Evolutionary conservation across 2,888 invertebrate species (phyloP).

Genomic region (Orthosia incerta): DNA sequence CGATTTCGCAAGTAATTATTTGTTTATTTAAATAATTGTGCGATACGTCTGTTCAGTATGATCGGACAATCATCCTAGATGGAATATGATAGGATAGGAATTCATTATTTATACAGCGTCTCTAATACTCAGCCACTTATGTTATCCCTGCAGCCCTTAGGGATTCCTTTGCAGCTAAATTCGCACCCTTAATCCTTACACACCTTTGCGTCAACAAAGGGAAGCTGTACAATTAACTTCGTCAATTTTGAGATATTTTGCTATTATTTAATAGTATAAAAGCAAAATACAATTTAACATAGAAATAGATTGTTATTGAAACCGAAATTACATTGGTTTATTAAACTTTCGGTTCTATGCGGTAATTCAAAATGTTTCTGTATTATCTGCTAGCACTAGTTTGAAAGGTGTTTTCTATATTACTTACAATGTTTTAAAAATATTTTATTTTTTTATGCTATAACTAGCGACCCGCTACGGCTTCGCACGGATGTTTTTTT

Average conservation of each 20-base stretch:
- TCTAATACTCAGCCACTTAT: background rate
- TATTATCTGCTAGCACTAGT: background rate
- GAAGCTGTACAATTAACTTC: slow-evolving; percentile 1
- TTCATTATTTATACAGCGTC: slow-evolving; percentile 5
- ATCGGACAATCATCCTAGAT: too few relatives aligned
- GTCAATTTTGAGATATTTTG: background rate
- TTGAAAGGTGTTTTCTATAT: background rate
- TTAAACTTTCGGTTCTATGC: too few relatives aligned
- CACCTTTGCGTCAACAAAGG: background rate
- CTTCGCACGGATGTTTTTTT: too few relatives aligned
- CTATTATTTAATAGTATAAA: slow-evolving; percentile 2
- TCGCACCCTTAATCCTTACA: slow-evolving; percentile 16
- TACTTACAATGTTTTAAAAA: background rate
- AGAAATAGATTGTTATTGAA: background rate
- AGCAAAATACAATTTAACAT: background rate
- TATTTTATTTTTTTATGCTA: too few relatives aligned
- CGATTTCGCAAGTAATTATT: too few relatives aligned
- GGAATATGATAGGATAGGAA: too few relatives aligned
- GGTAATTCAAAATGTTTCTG: background rate
- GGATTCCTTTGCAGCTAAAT: slow-evolving; percentile 7
- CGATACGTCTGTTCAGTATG: too few relatives aligned
- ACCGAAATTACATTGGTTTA: background rate
- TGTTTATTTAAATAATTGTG: too few relatives aligned
- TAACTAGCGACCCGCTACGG: too few relatives aligned
- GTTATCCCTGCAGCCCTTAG: background rate